These are phyloP conservation scores for Desoria tigrina DNA, from an alignment of 2,888 invertebrate species.

Conservation along the genomic window DNA sequence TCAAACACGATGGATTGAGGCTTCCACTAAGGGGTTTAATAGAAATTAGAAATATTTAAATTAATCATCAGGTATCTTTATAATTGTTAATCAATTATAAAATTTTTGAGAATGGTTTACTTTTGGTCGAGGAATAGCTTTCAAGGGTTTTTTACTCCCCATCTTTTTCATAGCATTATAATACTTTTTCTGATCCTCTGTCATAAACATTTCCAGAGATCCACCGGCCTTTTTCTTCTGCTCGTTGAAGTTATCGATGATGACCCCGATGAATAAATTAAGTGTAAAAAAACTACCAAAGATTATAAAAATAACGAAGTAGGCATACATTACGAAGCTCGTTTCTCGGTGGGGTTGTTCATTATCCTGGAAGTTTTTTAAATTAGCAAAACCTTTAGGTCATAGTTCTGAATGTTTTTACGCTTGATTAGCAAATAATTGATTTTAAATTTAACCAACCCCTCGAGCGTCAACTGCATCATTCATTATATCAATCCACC, in stretches of 20 bases:
- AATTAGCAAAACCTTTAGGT: background rate
- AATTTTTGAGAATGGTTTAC: slow-evolving; percentile 63
- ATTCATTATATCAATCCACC: slow-evolving; percentile 98
- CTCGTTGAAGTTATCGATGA: slow-evolving; percentile 99
- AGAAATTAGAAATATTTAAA: slow-evolving; percentile 37
- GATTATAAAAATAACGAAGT: slow-evolving; percentile 99
- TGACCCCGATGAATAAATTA: slow-evolving; percentile 99
- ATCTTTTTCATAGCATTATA: slow-evolving; percentile 99
- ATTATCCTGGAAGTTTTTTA: slow-evolving; percentile 65
- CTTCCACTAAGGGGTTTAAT: slow-evolving; percentile 76
- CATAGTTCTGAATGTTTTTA: background rate
- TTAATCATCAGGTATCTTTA: background rate
- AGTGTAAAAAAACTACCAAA: slow-evolving; percentile 99
- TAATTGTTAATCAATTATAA: too few relatives aligned
- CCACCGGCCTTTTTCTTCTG: slow-evolving; percentile 98
- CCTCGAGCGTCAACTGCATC: slow-evolving; percentile 95
- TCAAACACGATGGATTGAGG: slow-evolving; percentile 96
- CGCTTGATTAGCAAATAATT: background rate
- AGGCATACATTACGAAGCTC: slow-evolving; percentile 92
- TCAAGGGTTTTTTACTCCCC: slow-evolving; percentile 96
- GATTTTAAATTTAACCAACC: slow-evolving; percentile 66
- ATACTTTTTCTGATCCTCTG: slow-evolving; percentile 99
- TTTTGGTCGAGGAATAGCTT: slow-evolving; percentile 96
- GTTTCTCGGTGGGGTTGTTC: slow-evolving; percentile 91
- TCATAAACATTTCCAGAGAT: slow-evolving; percentile 99